Percentiles rank a stretch among this genome's conserved stretches.
These are phyloP conservation scores for Coregonus clupeaformis DNA, from an alignment of 2,113 vertebrate species.

Conservation along the genomic window DNA sequence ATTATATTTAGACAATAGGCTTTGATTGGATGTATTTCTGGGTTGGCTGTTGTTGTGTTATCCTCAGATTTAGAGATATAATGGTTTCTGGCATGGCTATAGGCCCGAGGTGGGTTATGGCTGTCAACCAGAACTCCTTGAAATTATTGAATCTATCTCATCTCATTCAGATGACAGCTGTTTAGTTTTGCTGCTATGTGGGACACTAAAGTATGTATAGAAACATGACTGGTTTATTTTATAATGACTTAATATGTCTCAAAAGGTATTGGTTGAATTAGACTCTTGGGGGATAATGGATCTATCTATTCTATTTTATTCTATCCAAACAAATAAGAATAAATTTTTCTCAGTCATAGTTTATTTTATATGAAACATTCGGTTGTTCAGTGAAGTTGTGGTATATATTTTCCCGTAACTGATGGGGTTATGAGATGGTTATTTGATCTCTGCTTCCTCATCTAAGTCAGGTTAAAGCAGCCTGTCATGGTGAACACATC, in stretches of 20 bases:
- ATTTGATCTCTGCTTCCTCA: too few relatives aligned
- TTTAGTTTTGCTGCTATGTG: not conserved
- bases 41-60: slow-evolving; percentile 48
- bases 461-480: too few relatives aligned
- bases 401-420: too few relatives aligned
- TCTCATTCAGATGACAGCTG: slow-evolving; percentile 37
- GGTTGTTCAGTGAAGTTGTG: too few relatives aligned
- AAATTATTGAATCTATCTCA: slow-evolving; percentile 58
- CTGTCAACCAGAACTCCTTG: slow-evolving; percentile 56
- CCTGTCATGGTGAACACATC: too few relatives aligned
- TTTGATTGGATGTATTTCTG: slow-evolving; percentile 49
- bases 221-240: too few relatives aligned
- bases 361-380: too few relatives aligned
- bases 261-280: not conserved
- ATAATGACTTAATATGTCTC: not conserved
- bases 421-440: too few relatives aligned
- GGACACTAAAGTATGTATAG: not conserved
- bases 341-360: too few relatives aligned
- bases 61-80: slow-evolving; percentile 57
- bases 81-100: slow-evolving; percentile 63
- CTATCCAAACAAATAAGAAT: too few relatives aligned
- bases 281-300: too few relatives aligned
- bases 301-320: too few relatives aligned
- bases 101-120: slow-evolving; percentile 67
- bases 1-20: slow-evolving; percentile 64